These are phyloP conservation scores for Sphaerophoria rueppellii DNA, from an alignment of 2,888 invertebrate genomes.

Conservation along the genomic window DNA sequence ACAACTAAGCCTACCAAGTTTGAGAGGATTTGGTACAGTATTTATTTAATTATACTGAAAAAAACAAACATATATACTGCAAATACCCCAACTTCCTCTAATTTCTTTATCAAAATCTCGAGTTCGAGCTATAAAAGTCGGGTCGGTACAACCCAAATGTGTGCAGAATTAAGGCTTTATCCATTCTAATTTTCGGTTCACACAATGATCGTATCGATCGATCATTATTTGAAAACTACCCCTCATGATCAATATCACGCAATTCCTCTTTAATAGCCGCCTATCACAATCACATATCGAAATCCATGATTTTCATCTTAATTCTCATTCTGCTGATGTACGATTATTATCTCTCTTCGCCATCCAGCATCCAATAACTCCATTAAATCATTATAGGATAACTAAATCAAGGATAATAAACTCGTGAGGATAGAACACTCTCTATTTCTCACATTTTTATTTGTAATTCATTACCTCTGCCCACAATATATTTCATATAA, in stretches of 20 bases:
- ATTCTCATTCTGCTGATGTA: constrained; percentile 42
- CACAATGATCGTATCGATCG: constrained; percentile 33
- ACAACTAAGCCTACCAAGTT: no score
- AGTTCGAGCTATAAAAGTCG: no score
- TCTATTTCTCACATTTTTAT: constrained; percentile 64
- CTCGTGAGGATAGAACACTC: constrained; percentile 52
- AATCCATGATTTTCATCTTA: constrained; percentile 57
- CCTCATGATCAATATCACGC: constrained; percentile 57
- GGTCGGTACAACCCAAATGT: no score
- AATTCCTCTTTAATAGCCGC: constrained; percentile 54
- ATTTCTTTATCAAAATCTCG: no score
- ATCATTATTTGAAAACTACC: constrained; percentile 54
- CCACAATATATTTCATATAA: constrained; percentile 68
- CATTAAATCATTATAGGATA: constrained; percentile 55
- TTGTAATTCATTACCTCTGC: constrained; percentile 70
- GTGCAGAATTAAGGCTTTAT: no score
- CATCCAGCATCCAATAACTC: constrained; percentile 52
- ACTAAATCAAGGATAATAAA: constrained; percentile 70
- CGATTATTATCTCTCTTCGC: constrained; percentile 34
- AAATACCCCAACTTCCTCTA: no score
- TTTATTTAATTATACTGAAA: no score
- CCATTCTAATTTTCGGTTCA: neutral
- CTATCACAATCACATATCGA: neutral
- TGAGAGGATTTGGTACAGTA: no score
- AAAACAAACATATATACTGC: no score